Evolutionary conservation across 2,797 vertebrate species (phyloP).

Genomic region (Centropyge bicolor): DNA sequence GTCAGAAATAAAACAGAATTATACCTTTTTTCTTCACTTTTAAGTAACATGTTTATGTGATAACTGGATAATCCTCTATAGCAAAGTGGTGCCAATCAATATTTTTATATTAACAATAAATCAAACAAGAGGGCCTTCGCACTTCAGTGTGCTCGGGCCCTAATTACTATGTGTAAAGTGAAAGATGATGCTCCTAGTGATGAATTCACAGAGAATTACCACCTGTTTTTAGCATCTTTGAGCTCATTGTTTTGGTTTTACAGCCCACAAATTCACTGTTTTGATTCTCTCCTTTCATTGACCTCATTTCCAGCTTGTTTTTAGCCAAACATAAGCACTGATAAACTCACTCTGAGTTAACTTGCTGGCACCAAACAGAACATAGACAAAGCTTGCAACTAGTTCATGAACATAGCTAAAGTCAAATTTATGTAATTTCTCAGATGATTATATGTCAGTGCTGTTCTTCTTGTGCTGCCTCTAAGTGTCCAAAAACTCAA

Average conservation of each 20-base stretch:
- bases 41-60: neutral
- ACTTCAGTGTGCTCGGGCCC: too few relatives aligned
- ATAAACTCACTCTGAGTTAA: neutral
- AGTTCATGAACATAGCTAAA: too few relatives aligned
- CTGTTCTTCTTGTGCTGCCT: neutral
- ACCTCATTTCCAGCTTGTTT: neutral
- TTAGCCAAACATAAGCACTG: neutral
- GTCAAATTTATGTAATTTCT: neutral
- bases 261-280: neutral
- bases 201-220: too few relatives aligned
- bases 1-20: neutral
- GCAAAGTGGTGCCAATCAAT: neutral
- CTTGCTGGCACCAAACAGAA: neutral
- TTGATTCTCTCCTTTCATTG: neutral
- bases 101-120: neutral
- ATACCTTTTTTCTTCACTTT: neutral
- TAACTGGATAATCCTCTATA: neutral
- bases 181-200: neutral
- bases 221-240: rapidly evolving
- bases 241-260: neutral
- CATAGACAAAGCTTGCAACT: neutral
- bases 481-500: neutral
- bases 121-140: too few relatives aligned
- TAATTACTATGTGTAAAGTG: neutral
- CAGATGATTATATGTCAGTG: neutral